Conservation (phyloP, 2,888 invertebrate genomes). For the Apeira syringaria region DNA sequence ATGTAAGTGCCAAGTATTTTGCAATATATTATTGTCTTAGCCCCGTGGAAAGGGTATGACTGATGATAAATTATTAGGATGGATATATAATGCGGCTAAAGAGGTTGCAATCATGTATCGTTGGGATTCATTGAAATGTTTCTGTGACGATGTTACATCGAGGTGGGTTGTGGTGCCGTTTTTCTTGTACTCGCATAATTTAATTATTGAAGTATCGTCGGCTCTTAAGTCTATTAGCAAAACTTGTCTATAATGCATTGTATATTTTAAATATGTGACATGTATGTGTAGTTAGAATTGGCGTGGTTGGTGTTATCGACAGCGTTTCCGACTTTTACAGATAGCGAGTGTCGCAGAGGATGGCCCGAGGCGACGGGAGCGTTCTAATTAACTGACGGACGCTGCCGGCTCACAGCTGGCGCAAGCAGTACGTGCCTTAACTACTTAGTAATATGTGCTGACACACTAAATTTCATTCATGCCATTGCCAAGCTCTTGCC, state of each 20-base stretch:
- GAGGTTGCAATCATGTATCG: slow-evolving; percentile 37
- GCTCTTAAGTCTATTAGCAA: slow-evolving; percentile 6
- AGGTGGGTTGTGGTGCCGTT: slow-evolving; percentile 70
- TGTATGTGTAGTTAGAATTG: slow-evolving; percentile 42
- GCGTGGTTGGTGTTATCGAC: slow-evolving; percentile 71
- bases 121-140: slow-evolving; percentile 19
- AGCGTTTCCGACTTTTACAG: slow-evolving; percentile 79
- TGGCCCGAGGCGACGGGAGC: slow-evolving; percentile 70
- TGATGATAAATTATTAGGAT: slow-evolving; percentile 48
- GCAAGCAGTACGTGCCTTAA: slow-evolving; percentile 62
- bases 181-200: slow-evolving; percentile 69
- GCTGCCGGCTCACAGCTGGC: slow-evolving; percentile 79
- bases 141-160: slow-evolving; percentile 53
- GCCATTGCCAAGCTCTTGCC: not conserved
- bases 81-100: slow-evolving; percentile 45
- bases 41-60: slow-evolving; percentile 48
- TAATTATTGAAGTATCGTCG: slow-evolving; percentile 51
- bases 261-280: slow-evolving; percentile 14
- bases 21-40: slow-evolving; percentile 72
- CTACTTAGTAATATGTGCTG: slow-evolving; percentile 19
- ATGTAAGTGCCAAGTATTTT: slow-evolving; percentile 84
- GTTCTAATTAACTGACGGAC: slow-evolving; percentile 79
- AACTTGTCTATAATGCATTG: slow-evolving; percentile 10
- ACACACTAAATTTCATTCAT: slow-evolving; percentile 32
- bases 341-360: slow-evolving; percentile 76